Percentiles rank a stretch among this genome's conserved stretches.
Conservation (phyloP, 2,797 vertebrate species). For the Rhincodon typus region DNA sequence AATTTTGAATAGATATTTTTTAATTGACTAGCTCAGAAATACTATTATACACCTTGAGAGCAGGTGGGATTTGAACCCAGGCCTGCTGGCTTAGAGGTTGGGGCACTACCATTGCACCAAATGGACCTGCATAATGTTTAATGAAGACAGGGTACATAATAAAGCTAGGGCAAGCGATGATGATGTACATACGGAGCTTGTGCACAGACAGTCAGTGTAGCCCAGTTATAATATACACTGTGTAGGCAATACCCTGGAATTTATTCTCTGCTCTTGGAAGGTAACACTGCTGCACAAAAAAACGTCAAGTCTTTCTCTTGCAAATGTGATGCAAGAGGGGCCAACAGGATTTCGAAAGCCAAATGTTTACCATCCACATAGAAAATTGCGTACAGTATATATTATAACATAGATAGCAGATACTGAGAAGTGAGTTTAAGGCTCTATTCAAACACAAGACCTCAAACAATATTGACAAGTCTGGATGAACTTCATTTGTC, state of each 20-base stretch:
- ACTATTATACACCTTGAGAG: no score
- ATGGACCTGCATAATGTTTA: neutral
- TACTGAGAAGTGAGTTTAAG: neutral
- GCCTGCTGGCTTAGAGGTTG: no score
- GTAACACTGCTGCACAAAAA: neutral
- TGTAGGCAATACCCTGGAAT: neutral
- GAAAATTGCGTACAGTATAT: constrained; percentile 2
- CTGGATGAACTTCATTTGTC: neutral
- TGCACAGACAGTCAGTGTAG: neutral
- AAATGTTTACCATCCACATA: no score
- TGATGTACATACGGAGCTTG: neutral
- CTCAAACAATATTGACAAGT: neutral
- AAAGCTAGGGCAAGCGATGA: neutral
- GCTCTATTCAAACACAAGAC: neutral
- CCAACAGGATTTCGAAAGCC: neutral
- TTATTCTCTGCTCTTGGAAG: neutral
- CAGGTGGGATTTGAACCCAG: no score
- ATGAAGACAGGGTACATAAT: neutral
- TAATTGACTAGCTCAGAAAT: no score
- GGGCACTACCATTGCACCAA: no score
- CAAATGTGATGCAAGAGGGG: neutral
- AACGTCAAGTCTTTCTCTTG: neutral
- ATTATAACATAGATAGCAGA: constrained; percentile 8
- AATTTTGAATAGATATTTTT: no score
- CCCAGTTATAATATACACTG: constrained; percentile 27